phyloP scores from a whole-genome alignment of 2,888 invertebrate species.

The Rhagonycha fulva region DNA sequence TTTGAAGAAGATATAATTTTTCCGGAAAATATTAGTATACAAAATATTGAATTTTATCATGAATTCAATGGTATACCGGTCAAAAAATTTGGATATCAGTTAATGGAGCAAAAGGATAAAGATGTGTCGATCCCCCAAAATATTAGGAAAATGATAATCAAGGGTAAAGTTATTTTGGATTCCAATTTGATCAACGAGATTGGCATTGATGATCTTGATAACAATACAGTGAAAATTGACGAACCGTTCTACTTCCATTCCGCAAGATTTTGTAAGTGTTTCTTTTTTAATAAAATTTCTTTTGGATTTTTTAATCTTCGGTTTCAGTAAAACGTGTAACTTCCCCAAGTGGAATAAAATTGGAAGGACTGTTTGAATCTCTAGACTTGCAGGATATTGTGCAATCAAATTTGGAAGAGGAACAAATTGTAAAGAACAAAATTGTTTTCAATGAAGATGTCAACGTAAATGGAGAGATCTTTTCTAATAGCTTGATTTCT shows the following conservation, averaged over 20 bases:
- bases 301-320: background rate
- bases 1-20: slow-evolving; percentile 25
- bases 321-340: slow-evolving; percentile 21
- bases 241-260: slow-evolving; percentile 49
- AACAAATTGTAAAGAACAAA: slow-evolving; percentile 39
- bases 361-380: slow-evolving; percentile 49
- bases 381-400: slow-evolving; percentile 57
- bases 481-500: slow-evolving; percentile 45
- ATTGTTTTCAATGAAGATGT: slow-evolving; percentile 46
- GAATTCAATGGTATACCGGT: slow-evolving; percentile 54
- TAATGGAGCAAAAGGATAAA: slow-evolving; percentile 49
- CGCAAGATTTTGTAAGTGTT: slow-evolving; percentile 53
- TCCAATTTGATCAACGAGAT: slow-evolving; percentile 52
- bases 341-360: slow-evolving; percentile 31
- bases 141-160: slow-evolving; percentile 47
- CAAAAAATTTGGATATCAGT: slow-evolving; percentile 51
- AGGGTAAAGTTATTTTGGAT: slow-evolving; percentile 46
- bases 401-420: slow-evolving; percentile 33
- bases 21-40: slow-evolving; percentile 43
- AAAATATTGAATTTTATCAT: slow-evolving; percentile 52
- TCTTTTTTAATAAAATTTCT: background rate
- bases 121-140: slow-evolving; percentile 40
- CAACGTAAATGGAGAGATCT: slow-evolving; percentile 43
- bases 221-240: slow-evolving; percentile 51
- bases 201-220: slow-evolving; percentile 46